A percentile compares a stretch with the other conserved stretches of the same genome.
Evolutionary conservation across 2,113 vertebrate species (phyloP).

Genomic region (Periophthalmus modestus): DNA sequence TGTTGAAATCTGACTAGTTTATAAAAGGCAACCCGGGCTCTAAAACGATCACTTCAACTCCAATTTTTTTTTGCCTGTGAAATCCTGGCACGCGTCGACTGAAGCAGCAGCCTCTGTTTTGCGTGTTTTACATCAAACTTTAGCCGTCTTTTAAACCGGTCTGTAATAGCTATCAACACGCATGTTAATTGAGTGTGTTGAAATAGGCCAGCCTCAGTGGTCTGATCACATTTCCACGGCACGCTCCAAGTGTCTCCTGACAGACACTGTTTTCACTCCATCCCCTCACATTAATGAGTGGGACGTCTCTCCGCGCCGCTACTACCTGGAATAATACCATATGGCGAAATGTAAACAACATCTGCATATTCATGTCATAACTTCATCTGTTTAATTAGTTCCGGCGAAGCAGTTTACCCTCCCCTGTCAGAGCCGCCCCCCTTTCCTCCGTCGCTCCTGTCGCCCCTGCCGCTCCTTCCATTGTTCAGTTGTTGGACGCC

Average conservation of each 20-base stretch:
- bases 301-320: slow-evolving; percentile 88
- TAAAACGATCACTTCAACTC: background rate
- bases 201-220: slow-evolving; percentile 59
- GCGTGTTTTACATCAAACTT: slow-evolving; percentile 9
- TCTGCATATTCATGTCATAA: slow-evolving; percentile 99
- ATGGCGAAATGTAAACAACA: slow-evolving; percentile 99
- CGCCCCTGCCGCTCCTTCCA: slow-evolving; percentile 88
- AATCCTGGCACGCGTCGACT: background rate
- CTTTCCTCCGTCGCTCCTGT: slow-evolving; percentile 83
- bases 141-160: slow-evolving; percentile 50
- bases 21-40: background rate
- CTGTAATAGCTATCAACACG: slow-evolving; percentile 60
- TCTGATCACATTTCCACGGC: slow-evolving; percentile 63
- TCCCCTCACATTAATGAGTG: slow-evolving; percentile 87
- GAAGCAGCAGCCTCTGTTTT: background rate
- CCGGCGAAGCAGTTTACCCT: slow-evolving; percentile 99
- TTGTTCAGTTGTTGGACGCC: slow-evolving; percentile 85
- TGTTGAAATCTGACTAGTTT: background rate
- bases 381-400: slow-evolving; percentile 99
- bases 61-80: background rate
- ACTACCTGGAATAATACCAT: slow-evolving; percentile 99
- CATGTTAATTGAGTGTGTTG: slow-evolving; percentile 67
- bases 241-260: slow-evolving; percentile 70
- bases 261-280: slow-evolving; percentile 71
- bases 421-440: slow-evolving; percentile 83